Conservation (phyloP, 1,140 invertebrate genomes). For the Heliconius himera region DNA sequence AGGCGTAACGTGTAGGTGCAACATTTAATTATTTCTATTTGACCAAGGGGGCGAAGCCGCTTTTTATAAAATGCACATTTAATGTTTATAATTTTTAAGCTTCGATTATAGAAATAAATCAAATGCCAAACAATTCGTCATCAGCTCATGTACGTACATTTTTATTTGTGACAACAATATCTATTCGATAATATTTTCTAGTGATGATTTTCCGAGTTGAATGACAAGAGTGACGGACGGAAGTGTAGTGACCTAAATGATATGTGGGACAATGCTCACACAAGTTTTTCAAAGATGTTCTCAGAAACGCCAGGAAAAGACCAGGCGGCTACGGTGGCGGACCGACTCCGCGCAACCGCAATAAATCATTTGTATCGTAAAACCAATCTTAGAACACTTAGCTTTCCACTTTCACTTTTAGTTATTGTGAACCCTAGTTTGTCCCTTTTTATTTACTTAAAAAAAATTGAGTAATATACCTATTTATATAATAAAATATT, state of each 20-base stretch:
- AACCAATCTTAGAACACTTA: conserved; percentile 30
- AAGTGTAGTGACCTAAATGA: conserved; percentile 37
- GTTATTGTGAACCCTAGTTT: background rate
- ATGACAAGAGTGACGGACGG: conserved; percentile 26
- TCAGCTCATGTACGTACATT: background rate
- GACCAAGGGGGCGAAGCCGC: too few species aligned
- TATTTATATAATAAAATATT: too few species aligned
- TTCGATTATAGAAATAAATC: too few species aligned
- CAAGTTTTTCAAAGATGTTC: conserved; percentile 34
- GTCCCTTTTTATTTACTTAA: background rate
- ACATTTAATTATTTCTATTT: too few species aligned
- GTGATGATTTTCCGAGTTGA: background rate
- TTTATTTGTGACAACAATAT: background rate
- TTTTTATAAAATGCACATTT: too few species aligned
- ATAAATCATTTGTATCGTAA: conserved; percentile 33
- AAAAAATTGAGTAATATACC: background rate
- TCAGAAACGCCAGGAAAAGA: conserved; percentile 27
- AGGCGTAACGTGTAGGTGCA: too few species aligned
- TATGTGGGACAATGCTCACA: conserved; percentile 30
- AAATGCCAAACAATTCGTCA: too few species aligned
- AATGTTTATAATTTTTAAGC: too few species aligned
- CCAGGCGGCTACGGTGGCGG: background rate
- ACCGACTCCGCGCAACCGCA: background rate
- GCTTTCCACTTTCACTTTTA: conserved; percentile 28
- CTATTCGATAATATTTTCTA: background rate